Evolutionary conservation across 2,888 invertebrate species (phyloP).

Genomic region (Eurois occulta): DNA sequence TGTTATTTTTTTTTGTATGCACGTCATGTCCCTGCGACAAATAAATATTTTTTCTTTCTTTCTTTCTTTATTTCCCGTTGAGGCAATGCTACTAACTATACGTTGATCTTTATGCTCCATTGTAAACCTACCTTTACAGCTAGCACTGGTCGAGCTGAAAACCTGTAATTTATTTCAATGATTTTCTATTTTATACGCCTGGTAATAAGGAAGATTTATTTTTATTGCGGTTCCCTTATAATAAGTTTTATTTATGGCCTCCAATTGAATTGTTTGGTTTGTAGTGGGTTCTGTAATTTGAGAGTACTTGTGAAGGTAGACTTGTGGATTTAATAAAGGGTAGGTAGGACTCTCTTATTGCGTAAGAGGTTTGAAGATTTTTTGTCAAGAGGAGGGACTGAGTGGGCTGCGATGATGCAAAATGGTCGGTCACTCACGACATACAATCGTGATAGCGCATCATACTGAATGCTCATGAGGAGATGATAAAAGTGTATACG

Average conservation of each 20-base stretch:
- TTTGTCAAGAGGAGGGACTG: slow-evolving; percentile 1
- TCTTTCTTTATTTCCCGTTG: too few species aligned
- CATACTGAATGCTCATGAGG: neutral
- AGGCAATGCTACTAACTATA: too few species aligned
- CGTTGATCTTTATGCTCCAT: neutral
- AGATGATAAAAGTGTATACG: neutral
- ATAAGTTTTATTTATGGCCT: slow-evolving; percentile 52
- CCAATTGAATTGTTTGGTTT: slow-evolving; percentile 48
- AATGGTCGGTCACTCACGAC: neutral
- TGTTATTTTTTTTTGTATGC: too few species aligned
- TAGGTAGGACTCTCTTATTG: neutral
- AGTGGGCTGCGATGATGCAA: neutral
- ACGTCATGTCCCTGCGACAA: too few species aligned
- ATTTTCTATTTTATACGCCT: slow-evolving; percentile 75
- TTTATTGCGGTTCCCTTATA: slow-evolving; percentile 56
- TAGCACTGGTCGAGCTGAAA: slow-evolving; percentile 65
- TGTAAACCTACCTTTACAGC: slow-evolving; percentile 11
- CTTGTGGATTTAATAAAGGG: slow-evolving; percentile 25
- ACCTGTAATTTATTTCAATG: slow-evolving; percentile 81
- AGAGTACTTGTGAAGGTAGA: slow-evolving; percentile 14
- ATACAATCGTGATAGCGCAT: neutral
- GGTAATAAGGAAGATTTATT: slow-evolving; percentile 66
- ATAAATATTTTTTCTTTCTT: too few species aligned
- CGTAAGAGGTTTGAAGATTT: neutral
- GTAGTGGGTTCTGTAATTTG: slow-evolving; percentile 32